Evolutionary conservation across 2,113 vertebrate genomes (phyloP).

Genomic region (Protobothrops flavoviridis): DNA sequence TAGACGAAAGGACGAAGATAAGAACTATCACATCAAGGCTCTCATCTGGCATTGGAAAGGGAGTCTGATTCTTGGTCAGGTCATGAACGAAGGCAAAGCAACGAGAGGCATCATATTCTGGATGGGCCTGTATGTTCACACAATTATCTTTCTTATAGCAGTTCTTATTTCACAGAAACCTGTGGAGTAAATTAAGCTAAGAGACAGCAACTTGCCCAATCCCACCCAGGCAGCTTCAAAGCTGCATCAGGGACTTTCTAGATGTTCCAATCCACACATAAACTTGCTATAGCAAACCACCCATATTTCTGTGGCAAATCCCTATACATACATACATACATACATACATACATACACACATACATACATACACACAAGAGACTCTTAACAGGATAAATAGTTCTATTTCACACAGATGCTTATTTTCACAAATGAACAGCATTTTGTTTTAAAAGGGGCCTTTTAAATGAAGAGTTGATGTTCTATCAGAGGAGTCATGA

Average conservation of each 20-base stretch:
- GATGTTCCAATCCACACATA: not conserved
- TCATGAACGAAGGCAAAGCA: conserved; percentile 94
- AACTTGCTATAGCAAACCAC: not conserved
- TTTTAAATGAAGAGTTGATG: too few species aligned
- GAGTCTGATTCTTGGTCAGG: conserved; percentile 77
- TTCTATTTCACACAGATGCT: not conserved
- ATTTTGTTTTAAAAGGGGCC: not conserved
- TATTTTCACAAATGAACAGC: not conserved
- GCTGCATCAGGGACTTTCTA: not conserved
- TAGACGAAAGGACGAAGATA: conserved; percentile 93
- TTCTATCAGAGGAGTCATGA: not conserved
- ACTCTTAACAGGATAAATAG: not conserved
- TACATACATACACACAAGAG: too few species aligned
- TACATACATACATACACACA: too few species aligned
- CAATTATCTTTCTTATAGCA: not conserved
- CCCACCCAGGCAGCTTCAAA: not conserved
- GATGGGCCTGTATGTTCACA: conserved; percentile 73
- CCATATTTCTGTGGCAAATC: not conserved
- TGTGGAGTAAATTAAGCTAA: not conserved
- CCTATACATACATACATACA: not conserved
- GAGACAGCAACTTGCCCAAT: not conserved
- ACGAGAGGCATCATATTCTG: conserved; percentile 83
- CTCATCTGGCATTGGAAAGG: conserved; percentile 80
- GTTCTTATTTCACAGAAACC: not conserved
- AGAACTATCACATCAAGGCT: conserved; percentile 89